Evolutionary conservation across 2,888 invertebrate species (phyloP), one percentile per base, ranked within the genome.

Genomic region (Oligia fasciuncula): DNA sequence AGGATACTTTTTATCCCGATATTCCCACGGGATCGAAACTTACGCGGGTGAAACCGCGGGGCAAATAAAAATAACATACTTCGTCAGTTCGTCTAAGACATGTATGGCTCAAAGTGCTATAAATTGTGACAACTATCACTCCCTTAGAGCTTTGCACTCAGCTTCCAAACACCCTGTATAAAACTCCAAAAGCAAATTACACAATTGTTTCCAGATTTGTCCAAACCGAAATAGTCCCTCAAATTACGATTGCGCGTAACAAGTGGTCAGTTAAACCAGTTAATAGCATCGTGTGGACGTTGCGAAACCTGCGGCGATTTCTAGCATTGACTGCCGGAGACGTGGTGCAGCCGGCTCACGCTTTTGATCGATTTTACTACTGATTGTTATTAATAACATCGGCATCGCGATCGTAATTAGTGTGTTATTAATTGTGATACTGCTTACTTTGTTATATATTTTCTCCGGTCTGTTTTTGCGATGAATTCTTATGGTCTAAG

Each of bases 181-280:
- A 76, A 83, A 49, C 46, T n/a, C 13, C 4, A 66, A 80, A 80
- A 66, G n/a, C 69, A 62, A 79, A 73, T 17, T 23, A 67, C 54
- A 57, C 70, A 82, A 77, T 74, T 77, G 73, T 84, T 77, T 65
- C 43, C 67, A 73, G 60, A 77, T 84, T 82, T 77, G 71, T 65
- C 73, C 60, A 74, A 84, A 74, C 86, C 71, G 74, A 81, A 84
- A 82, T 85, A 77, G 63, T 54, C 67, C 69, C 81, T 83, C 86
- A 78, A 77, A 86, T 79, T 74, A 85, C 87, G 79, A 69, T 71
- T 68, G 71, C 63, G 76, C 70, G 87, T 88, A 88, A 85, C 87
- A 85, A 87, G 81, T 87, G 80, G 88, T 66, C 79, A 79, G 83
- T 81, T 78, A 77, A 43, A 80, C 83, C 78, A 80, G 79, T 77